Conservation (phyloP, 2,797 vertebrate genomes). For the Peromyscus aztecus region DNA sequence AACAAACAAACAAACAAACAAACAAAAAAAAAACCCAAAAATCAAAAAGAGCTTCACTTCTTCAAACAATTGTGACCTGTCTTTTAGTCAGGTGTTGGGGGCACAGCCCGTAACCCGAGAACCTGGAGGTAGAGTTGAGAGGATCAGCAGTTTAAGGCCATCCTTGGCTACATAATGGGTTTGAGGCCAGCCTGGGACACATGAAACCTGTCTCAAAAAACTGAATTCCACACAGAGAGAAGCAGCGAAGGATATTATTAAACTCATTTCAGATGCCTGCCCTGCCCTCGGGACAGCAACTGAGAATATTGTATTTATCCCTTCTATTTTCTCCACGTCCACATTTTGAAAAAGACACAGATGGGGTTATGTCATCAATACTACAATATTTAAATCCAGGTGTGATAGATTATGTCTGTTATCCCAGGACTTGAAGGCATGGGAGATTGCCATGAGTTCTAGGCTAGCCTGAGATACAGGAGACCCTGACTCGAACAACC, state of each 20-base stretch:
- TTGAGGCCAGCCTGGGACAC: not conserved
- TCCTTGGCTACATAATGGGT: not conserved
- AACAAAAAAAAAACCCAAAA: not conserved
- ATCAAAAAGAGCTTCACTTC: not conserved
- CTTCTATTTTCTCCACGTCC: not conserved
- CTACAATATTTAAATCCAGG: not conserved
- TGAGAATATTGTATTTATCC: not conserved
- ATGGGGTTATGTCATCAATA: not conserved
- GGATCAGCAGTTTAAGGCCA: not conserved
- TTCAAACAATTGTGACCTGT: not conserved
- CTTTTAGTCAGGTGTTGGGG: not conserved
- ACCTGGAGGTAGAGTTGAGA: not conserved
- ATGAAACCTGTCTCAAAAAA: not conserved
- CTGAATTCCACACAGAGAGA: not conserved
- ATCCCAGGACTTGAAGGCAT: not conserved
- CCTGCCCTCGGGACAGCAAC: not conserved
- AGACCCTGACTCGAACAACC: too few relatives aligned
- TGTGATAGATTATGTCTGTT: too few relatives aligned
- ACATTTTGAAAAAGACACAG: not conserved
- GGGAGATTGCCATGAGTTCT: not conserved
- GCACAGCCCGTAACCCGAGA: not conserved
- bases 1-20: not conserved
- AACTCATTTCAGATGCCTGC: not conserved
- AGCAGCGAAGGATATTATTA: not conserved
- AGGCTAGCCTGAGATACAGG: not conserved